Evolutionary conservation across 2,113 vertebrate genomes (phyloP).

Genomic region (Phyllostomus discolor): DNA sequence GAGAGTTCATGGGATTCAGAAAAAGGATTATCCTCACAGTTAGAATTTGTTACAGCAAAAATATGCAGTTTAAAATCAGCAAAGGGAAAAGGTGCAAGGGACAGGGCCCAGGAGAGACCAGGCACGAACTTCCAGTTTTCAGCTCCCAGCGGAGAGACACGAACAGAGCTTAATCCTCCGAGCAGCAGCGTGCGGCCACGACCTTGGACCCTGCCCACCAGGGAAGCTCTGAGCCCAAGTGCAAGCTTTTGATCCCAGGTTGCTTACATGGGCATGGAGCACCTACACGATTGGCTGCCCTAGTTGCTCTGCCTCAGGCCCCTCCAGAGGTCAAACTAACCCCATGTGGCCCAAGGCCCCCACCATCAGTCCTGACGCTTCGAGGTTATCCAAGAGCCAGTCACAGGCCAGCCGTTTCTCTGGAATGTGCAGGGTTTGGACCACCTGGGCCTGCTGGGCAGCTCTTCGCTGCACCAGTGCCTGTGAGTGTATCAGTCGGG

Average conservation of each 20-base stretch:
- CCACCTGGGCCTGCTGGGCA: not conserved
- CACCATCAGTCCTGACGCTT: not conserved
- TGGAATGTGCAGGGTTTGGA: not conserved
- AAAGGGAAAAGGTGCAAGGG: not conserved
- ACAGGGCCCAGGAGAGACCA: not conserved
- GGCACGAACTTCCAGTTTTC: not conserved
- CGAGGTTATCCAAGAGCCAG: not conserved
- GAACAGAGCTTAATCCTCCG: not conserved
- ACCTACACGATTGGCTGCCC: not conserved
- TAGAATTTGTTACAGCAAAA: not conserved
- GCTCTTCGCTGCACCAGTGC: fast-evolving
- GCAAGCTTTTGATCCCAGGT: not conserved
- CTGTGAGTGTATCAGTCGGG: not conserved
- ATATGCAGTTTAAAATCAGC: not conserved
- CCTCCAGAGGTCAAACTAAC: no score
- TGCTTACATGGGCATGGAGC: not conserved
- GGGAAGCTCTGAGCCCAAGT: not conserved
- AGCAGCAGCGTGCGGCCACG: no score
- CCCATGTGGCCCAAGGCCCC: not conserved
- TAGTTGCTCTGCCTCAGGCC: not conserved
- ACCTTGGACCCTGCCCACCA: fast-evolving
- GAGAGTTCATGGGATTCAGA: not conserved
- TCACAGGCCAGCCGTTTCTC: not conserved
- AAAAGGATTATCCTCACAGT: not conserved
- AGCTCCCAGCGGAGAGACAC: not conserved